These are phyloP conservation scores for Lycia hirtaria DNA, from an alignment of 2,888 invertebrate genomes.

Conservation along the genomic window DNA sequence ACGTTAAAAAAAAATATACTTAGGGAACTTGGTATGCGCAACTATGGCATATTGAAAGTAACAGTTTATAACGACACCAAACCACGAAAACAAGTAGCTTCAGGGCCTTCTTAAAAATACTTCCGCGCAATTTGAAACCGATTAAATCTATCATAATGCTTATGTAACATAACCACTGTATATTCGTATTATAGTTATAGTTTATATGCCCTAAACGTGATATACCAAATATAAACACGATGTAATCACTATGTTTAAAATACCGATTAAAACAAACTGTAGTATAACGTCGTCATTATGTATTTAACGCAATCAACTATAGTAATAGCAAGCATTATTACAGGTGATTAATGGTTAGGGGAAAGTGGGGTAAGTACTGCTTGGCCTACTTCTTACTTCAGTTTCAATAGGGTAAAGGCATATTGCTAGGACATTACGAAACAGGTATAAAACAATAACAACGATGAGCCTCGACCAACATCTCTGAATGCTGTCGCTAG, in stretches of 20 bases:
- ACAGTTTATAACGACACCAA: too few relatives aligned
- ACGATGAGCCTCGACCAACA: too few relatives aligned
- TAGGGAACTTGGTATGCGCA: too few relatives aligned
- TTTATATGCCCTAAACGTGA: constrained; percentile 1
- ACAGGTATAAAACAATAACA: too few relatives aligned
- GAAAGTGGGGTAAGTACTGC: constrained; percentile 29
- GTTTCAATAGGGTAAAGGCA: not conserved
- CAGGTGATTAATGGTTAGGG: constrained; percentile 35
- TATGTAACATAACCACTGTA: not conserved
- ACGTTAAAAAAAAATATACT: too few relatives aligned
- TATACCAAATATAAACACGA: constrained; percentile 7
- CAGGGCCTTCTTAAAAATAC: too few relatives aligned
- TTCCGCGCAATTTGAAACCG: too few relatives aligned
- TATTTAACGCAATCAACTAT: constrained; percentile 35
- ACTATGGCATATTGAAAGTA: too few relatives aligned
- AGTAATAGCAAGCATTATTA: constrained; percentile 33
- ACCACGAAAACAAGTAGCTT: too few relatives aligned
- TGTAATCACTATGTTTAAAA: constrained; percentile 15
- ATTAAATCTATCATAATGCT: not conserved
- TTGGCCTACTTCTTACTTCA: constrained; percentile 1
- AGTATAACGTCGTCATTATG: constrained; percentile 36
- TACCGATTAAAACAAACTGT: constrained; percentile 24
- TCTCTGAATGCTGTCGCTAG: too few relatives aligned
- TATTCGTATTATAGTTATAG: not conserved
- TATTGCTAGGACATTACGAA: too few relatives aligned